Percentiles rank a stretch among this genome's conserved stretches.
Conservation (phyloP, 2,888 invertebrate species). For the Boloria selene region DNA sequence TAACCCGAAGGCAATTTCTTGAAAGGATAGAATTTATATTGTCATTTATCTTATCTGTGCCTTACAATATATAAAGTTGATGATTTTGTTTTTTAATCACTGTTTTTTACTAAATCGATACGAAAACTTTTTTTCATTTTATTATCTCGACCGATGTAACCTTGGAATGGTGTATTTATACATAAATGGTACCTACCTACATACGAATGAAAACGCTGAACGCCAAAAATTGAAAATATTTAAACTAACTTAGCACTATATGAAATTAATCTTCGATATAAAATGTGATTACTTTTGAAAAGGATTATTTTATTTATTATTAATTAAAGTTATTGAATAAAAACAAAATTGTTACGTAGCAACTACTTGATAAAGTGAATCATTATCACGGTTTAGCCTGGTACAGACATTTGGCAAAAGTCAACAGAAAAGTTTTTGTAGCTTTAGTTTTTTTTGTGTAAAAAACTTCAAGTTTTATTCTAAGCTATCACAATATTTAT, state of each 20-base stretch:
- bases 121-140: too few relatives aligned
- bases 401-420: constrained; percentile 30
- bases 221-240: too few relatives aligned
- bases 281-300: constrained; percentile 1
- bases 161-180: too few relatives aligned
- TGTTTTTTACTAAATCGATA: too few relatives aligned
- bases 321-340: constrained; percentile 8
- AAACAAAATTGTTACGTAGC: constrained; percentile 27
- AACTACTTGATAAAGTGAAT: constrained; percentile 26
- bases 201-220: too few relatives aligned
- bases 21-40: neutral
- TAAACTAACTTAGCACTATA: neutral
- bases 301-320: too few relatives aligned
- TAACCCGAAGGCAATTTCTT: neutral
- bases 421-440: constrained; percentile 19
- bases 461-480: constrained; percentile 4
- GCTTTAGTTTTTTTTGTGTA: neutral
- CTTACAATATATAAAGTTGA: constrained; percentile 1
- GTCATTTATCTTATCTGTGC: neutral
- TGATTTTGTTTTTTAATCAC: neutral
- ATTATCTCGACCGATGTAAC: too few relatives aligned
- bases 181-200: too few relatives aligned
- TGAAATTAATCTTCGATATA: neutral
- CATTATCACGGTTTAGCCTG: constrained; percentile 30
- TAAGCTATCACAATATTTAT: neutral